Base-by-base conservation (phyloP, 1,140 invertebrate species). In the Pteromalus puparum region DNA sequence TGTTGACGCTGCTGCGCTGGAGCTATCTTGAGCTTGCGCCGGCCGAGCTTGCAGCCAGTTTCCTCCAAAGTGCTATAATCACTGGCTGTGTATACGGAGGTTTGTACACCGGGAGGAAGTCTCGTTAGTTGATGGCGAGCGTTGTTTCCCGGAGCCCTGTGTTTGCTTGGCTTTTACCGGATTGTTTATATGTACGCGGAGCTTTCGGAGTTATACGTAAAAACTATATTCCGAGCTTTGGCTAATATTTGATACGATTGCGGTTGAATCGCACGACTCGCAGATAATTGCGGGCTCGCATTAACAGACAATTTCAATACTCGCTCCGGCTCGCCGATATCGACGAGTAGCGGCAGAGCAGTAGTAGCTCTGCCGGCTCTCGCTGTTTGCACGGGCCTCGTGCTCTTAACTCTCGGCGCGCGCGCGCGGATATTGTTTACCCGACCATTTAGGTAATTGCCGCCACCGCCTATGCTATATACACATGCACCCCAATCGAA, bases 371-470 rank as follows among this genome's bases (percentile, higher is more conserved):
- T 28, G 28, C 46, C 21, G 30, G 38, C 18, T 30, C 42, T 30
- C 38, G 83, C 72, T 85, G 83, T 81, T 75, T 85, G 83, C 72
- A 75, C 26, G 76, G 24, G 30, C 48, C 86, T 82, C 87, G 84
- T 88, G 90, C 91, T 91, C 91, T 92, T 91, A 91, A 92, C 91
- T 92, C 91, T 92, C 77, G 67, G 74, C 30, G 18, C 30, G 88
- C 87, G 90, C 89, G 53, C 76, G 88, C 89, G 88, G 90, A 92
- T 93, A 93, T 92, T 93, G 92, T 93, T 93, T 93, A 92, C 91
- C 90, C 90, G 90, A 91, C 92, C 92, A 93, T 93, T 93, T 93
- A 93, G 92, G 91, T 93, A 93, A 93, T 93, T 93, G 91, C 90
- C 90, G 91, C 28, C 61, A 9, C 5, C n/a, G 18, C 46, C n/a